phyloP scores from a whole-genome alignment of 2,888 invertebrate species.

The Volucella bombylans region DNA sequence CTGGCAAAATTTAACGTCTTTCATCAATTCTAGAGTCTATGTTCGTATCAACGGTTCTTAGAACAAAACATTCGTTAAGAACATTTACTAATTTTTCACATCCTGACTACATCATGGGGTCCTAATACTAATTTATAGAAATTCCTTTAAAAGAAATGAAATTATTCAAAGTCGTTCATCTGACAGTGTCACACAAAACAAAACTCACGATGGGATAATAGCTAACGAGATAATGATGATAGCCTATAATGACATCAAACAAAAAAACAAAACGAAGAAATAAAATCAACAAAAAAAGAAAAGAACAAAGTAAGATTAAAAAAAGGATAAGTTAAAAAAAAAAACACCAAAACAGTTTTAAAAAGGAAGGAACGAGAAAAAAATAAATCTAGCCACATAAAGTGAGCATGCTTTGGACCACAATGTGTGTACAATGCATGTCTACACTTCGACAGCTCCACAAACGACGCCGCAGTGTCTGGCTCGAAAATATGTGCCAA shows the following conservation, averaged over 20 bases:
- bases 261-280: slow-evolving; percentile 6
- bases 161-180: slow-evolving; percentile 63
- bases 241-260: slow-evolving; percentile 59
- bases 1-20: too few species aligned
- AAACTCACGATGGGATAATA: slow-evolving; percentile 65
- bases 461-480: slow-evolving; percentile 74
- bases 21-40: too few species aligned
- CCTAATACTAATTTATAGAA: slow-evolving; percentile 68
- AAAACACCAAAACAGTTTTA: slow-evolving; percentile 42
- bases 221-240: slow-evolving; percentile 69
- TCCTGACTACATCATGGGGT: slow-evolving; percentile 15
- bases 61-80: too few species aligned
- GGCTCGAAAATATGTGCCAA: slow-evolving; percentile 70
- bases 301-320: slow-evolving; percentile 18
- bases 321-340: slow-evolving; percentile 41
- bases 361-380: slow-evolving; percentile 46
- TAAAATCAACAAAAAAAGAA: slow-evolving; percentile 9
- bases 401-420: slow-evolving; percentile 59
- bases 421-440: slow-evolving; percentile 53
- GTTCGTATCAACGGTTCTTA: too few species aligned
- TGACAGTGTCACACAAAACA: slow-evolving; percentile 66
- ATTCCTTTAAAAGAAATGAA: slow-evolving; percentile 65
- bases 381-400: slow-evolving; percentile 66
- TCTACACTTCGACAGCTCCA: slow-evolving; percentile 53
- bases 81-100: too few species aligned